Evolutionary conservation across 2,113 vertebrate species (phyloP), one percentile per base, ranked within the genome.

Genomic region (Gila orcuttii): DNA sequence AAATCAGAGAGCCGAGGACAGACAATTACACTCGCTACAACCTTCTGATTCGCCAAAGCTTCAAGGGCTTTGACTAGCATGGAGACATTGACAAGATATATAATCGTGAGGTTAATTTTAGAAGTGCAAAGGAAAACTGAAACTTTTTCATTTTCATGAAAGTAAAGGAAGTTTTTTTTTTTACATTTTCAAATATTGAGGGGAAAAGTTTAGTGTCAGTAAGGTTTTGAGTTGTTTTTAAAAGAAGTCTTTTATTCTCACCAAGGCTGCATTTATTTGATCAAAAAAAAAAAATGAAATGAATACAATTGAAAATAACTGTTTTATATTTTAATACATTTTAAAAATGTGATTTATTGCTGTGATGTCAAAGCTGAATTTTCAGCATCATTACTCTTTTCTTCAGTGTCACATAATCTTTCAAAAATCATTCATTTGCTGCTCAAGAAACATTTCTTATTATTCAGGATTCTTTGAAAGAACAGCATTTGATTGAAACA

Each of bases 1-100:
- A 60, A 86, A 86, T 86, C 85, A 80, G 85, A 71, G 59, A 39
- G n/a, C 33, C 6, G 68, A 74, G 68, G 71, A 84, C 69, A 80
- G 59, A 39, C 79, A 66, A 81, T 81, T 81, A 81, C 59, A 81
- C 64, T n/a, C 59, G 2, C 36, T 25, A 31, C 59, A 39, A 80
- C 79, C 79, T 80, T 47, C 59, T 64, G 39, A 82, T 82, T 47
- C 28, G 42, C 47, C 11, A 19, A 69, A 47, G 57, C 77, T 79
- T 60, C 21, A 57, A 60, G 77, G 57, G 57, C 77, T 81, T 42
- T 42, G 57, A 80, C 42, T n/a, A 45, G 55, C 59, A 60, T 9
- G 2, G 23, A 81, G 15, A 42, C 25, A 36, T 59, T 39, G 36
- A 60, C 77, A 79, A 36, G 6, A 25, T 25, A 1, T 7, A 12